Percentiles rank a stretch among this genome's conserved stretches.
Conservation (phyloP, 2,113 vertebrate species). For the Erinaceus europaeus region DNA sequence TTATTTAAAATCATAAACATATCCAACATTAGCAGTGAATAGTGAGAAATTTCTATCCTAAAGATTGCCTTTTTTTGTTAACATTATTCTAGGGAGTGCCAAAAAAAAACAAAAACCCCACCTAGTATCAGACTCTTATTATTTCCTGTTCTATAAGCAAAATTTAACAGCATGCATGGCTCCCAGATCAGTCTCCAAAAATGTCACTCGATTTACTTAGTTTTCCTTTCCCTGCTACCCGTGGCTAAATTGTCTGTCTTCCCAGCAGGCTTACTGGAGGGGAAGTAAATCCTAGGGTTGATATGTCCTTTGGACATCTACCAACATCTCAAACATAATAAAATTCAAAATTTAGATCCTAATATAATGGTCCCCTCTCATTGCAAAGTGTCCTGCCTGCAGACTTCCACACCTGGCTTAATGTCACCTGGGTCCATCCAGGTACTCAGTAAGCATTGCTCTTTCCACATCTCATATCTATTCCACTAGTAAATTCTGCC, state of each 20-base stretch:
- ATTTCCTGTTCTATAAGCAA: constrained; percentile 5
- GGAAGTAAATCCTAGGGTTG: neutral
- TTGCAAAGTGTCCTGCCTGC: neutral
- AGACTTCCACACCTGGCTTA: neutral
- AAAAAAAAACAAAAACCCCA: neutral
- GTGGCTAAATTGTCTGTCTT: neutral
- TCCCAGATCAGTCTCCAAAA: neutral
- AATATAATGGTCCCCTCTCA: neutral
- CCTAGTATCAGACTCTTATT: neutral
- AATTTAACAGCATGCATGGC: neutral
- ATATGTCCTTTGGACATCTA: neutral
- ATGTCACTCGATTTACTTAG: neutral
- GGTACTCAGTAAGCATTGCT: neutral
- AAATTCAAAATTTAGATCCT: neutral
- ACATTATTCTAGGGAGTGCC: neutral
- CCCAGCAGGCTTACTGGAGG: neutral
- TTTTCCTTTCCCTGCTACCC: neutral
- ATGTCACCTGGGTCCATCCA: neutral
- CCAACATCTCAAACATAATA: neutral
- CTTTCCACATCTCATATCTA: neutral
- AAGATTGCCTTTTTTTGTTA: constrained; percentile 1
- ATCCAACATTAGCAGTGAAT: neutral
- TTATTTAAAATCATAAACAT: constrained; percentile 13
- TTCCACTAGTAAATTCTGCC: neutral
- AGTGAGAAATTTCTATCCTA: neutral